Base-by-base conservation (phyloP, 2,113 vertebrate genomes). In the Nesoenas mayeri region DNA sequence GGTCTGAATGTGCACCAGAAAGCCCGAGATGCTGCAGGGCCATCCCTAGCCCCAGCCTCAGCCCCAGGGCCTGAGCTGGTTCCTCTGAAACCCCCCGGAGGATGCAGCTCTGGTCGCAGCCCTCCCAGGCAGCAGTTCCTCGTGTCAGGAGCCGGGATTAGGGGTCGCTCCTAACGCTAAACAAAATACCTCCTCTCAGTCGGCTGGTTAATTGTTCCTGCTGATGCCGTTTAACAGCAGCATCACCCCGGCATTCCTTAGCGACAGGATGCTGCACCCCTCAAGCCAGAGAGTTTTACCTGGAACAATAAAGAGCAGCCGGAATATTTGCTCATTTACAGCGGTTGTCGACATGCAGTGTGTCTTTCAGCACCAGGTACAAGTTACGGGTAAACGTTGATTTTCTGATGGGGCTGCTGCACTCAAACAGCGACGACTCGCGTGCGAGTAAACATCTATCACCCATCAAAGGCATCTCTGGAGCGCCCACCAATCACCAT, bases 401-500 rank as follows among this genome's bases (percentile, higher is more conserved):
- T 42, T 56, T 89, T 65, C 29, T 36, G 54, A 6, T 10, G 50
- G 79, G 65, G 71, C 50, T 66, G 57, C 79, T 9, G 29, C n/a
- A 1, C 57, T 56, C 62, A 11, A 7, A 8, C 72, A 6, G 78
- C 5, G 83, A 61, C 36, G 47, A 22, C 28, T 4, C 19, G 2
- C 1, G 10, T 36, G 9, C 60, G 10, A 87, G 77, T 73, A 80
- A 93, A 78, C 83, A 93, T 87, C 92, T 81, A 64, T 80, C 80
- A 75, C 89, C 93, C 87, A 80, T 82, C 93, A 32, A 34, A 85
- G n/a, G 75, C 77, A 85, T 78, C 88, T 78, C 80, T 61, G 48
- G 71, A 56, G 91, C 79, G 6, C 91, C 95, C 95, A 75, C 91
- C 88, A 26, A 89, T 96, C 95, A 70, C 93, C 95, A 95, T 91